Base-by-base conservation (phyloP, 2,113 vertebrate genomes). In the Cochlearius cochlearius region DNA sequence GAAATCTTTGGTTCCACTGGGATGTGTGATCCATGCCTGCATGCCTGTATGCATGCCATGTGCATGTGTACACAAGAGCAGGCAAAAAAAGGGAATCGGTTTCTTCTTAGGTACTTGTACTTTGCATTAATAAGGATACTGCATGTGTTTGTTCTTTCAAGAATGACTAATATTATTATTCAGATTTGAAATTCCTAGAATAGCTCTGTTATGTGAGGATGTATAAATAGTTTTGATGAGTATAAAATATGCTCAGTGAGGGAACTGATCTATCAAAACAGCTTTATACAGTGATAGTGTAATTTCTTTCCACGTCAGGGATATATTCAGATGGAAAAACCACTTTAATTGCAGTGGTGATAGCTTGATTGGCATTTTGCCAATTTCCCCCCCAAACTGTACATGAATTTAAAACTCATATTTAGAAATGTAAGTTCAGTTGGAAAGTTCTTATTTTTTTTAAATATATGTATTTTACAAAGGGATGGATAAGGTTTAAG, bases 241-340 rank as follows among this genome's bases (percentile, higher is more conserved):
- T 89, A 88, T 92, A 94, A 97, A 97, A 96, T 97, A 94, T 50
- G 80, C 84, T 92, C 71, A 80, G 22, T 79, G 94, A 98, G 69
- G 83, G 88, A 97, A 89, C 73, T 92, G 78, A 95, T 96, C 96
- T 97, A 92, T 96, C 95, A 94, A 83, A 97, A 93, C 86, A 89
- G 88, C 90, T 93, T 96, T 92, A 79, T 77, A 60, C 75, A 60
- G 78, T 34, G 71, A 92, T 69, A 72, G 86, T 77, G 60, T 50
- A 66, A 91, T 79, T 96, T 91, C 78, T 96, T 68, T 88, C 75
- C 38, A 79, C 79, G 81, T 90, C 75, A 78, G 75, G 50, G 69
- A 74, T 96, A 72, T 87, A 93, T 88, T 94, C 59, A n/a, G 94
- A 92, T 91, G 83, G 92, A 95, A 97, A 97, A 97, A 96, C 86